phyloP scores from a whole-genome alignment of 2,113 vertebrate genomes.

The Upupa epops region DNA sequence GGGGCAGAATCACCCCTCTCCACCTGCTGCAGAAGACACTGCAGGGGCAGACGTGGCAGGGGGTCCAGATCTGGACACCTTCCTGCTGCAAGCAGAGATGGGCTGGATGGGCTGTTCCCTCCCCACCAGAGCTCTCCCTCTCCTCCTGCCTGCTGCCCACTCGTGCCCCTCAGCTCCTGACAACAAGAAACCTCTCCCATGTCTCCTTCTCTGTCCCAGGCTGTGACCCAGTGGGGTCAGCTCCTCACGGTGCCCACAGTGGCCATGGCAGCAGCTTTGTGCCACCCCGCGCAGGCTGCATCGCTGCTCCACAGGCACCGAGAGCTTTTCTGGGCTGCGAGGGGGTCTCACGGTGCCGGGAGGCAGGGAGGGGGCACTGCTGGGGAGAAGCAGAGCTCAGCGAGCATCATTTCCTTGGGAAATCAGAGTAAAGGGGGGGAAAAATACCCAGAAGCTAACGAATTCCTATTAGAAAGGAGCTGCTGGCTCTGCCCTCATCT shows the following conservation, averaged over 20 bases:
- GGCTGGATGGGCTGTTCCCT: too few relatives aligned
- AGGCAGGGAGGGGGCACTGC: not conserved
- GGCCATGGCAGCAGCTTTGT: not conserved
- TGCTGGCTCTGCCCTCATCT: constrained; percentile 16
- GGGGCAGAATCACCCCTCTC: too few relatives aligned
- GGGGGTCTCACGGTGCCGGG: not conserved
- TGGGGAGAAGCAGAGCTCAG: not conserved
- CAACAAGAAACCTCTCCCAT: not conserved
- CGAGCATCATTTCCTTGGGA: not conserved
- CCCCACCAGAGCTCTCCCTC: not conserved
- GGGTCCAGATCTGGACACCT: not conserved
- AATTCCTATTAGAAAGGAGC: constrained; percentile 55
- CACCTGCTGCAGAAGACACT: not conserved
- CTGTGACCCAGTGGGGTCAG: too few relatives aligned
- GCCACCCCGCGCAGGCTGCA: not conserved
- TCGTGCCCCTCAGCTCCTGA: not conserved
- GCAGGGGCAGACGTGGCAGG: rapidly evolving
- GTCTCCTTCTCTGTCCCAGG: not conserved
- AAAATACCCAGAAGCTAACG: constrained; percentile 45
- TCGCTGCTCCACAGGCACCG: too few relatives aligned
- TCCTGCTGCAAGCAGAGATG: not conserved
- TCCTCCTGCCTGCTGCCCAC: not conserved
- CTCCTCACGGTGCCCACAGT: too few relatives aligned
- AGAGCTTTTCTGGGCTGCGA: too few relatives aligned
- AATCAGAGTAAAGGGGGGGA: not conserved